Conservation (phyloP, 2,797 vertebrate genomes). For the Cossypha heuglini region DNA sequence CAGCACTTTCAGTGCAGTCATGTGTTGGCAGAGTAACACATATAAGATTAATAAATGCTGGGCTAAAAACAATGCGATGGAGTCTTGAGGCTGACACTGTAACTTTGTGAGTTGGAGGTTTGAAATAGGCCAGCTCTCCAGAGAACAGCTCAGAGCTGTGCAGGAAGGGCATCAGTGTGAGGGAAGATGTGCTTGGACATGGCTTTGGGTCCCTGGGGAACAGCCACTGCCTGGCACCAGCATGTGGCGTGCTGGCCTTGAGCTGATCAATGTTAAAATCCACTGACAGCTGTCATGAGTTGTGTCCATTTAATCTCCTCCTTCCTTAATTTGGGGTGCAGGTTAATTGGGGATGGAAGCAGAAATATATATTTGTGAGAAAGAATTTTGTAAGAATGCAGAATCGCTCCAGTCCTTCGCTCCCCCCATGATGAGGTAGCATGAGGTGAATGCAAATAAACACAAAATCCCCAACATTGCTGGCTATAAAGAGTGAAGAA, state of each 20-base stretch:
- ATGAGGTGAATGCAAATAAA: neutral
- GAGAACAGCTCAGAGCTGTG: conserved; percentile 13
- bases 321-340: neutral
- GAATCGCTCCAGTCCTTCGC: rapidly evolving
- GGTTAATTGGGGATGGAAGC: neutral
- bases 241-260: neutral
- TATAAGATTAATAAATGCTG: neutral
- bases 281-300: neutral
- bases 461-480: neutral
- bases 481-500: neutral
- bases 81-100: neutral
- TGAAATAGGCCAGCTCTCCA: conserved; percentile 50
- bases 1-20: neutral
- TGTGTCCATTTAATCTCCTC: neutral
- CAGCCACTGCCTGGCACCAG: neutral
- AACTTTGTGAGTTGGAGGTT: neutral
- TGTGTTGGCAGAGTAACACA: neutral
- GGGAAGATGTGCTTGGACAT: conserved; percentile 27
- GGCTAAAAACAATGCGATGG: neutral
- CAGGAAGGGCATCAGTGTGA: conserved; percentile 1
- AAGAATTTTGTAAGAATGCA: neutral
- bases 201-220: conserved; percentile 13
- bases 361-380: neutral
- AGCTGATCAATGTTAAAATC: conserved; percentile 3
- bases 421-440: neutral